phyloP scores from a whole-genome alignment of 2,888 invertebrate genomes.

The Epirrita christyi region DNA sequence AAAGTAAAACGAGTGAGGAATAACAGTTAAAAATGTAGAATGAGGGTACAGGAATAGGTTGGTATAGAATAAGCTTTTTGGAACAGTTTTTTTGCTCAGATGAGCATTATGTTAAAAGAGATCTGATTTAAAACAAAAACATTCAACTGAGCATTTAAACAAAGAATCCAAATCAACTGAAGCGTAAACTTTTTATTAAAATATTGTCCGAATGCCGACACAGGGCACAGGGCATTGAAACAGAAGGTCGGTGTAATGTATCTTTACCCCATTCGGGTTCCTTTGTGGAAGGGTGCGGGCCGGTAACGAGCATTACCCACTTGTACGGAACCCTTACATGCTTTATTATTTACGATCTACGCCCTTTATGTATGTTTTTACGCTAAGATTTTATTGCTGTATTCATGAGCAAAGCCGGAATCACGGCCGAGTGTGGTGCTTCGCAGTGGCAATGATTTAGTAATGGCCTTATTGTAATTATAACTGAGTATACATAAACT shows the following conservation, averaged over 20 bases:
- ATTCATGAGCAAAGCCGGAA: slow-evolving; percentile 75
- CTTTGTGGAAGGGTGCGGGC: slow-evolving; percentile 73
- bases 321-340: slow-evolving; percentile 68
- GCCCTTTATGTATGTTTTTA: slow-evolving; percentile 81
- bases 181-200: slow-evolving; percentile 60
- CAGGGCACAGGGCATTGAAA: slow-evolving; percentile 55
- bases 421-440: slow-evolving; percentile 49
- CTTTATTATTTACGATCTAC: slow-evolving; percentile 82
- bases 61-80: too few relatives aligned
- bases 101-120: not conserved
- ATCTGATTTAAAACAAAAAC: slow-evolving; percentile 9
- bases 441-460: slow-evolving; percentile 20
- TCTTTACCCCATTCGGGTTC: slow-evolving; percentile 74
- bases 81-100: too few relatives aligned
- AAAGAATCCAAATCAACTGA: slow-evolving; percentile 45
- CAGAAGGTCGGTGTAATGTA: slow-evolving; percentile 73
- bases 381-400: slow-evolving; percentile 82
- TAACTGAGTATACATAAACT: not conserved
- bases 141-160: slow-evolving; percentile 37
- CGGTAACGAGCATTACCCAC: slow-evolving; percentile 78
- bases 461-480: slow-evolving; percentile 16
- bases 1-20: not conserved
- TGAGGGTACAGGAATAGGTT: too few relatives aligned
- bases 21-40: not conserved
- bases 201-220: slow-evolving; percentile 60